A percentile compares a stretch with the other conserved stretches of the same genome.
These are phyloP conservation scores for Ranitomeya imitator DNA, from an alignment of 2,113 vertebrate species.

Conservation along the genomic window DNA sequence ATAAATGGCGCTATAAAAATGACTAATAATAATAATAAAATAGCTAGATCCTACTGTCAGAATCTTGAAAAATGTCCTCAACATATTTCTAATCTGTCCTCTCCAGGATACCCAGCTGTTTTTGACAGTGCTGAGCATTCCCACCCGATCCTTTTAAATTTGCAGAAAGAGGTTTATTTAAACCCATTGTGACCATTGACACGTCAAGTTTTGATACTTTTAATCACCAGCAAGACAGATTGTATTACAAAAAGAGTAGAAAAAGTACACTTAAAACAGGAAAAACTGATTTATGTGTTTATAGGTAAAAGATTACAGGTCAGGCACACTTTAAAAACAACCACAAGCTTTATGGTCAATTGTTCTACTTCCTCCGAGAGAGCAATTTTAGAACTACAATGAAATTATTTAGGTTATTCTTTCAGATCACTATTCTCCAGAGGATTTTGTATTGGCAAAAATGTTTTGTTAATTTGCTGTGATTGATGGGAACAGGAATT, in stretches of 20 bases:
- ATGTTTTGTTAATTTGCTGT: slow-evolving; percentile 31
- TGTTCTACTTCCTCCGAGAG: background rate
- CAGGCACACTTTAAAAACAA: slow-evolving; percentile 13
- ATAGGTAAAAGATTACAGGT: background rate
- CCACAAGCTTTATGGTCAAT: slow-evolving; percentile 11
- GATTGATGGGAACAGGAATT: slow-evolving; percentile 31
- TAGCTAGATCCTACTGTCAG: background rate
- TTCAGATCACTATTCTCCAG: slow-evolving; percentile 15
- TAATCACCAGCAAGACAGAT: background rate
- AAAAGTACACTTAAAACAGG: background rate
- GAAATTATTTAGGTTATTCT: slow-evolving; percentile 12
- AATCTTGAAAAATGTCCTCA: background rate
- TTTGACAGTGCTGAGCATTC: background rate
- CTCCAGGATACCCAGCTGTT: background rate
- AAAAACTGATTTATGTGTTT: slow-evolving; percentile 17
- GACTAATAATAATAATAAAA: no score
- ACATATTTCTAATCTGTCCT: background rate
- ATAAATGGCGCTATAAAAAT: no score
- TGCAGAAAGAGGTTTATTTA: background rate
- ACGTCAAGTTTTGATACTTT: background rate
- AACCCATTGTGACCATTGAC: background rate
- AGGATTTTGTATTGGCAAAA: slow-evolving; percentile 30
- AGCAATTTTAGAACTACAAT: background rate
- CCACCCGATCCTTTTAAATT: no score
- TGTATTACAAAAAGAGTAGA: background rate